These are phyloP conservation scores for Crypturellus undulatus DNA, from an alignment of 2,113 vertebrate genomes.

Conservation along the genomic window DNA sequence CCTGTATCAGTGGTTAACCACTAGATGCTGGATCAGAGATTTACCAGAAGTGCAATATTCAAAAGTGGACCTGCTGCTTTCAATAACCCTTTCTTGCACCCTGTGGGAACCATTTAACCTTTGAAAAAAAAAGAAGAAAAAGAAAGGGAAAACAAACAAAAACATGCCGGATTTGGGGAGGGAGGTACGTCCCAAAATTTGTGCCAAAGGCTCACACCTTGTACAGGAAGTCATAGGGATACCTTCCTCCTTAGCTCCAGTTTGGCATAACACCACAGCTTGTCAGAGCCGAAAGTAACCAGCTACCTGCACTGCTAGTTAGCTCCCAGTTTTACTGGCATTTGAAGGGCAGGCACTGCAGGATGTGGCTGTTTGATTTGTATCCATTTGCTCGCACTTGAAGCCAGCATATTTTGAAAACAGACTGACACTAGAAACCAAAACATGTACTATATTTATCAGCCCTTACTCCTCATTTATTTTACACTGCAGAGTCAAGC, in stretches of 20 bases:
- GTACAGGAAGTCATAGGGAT: not conserved
- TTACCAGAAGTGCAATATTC: constrained; percentile 82
- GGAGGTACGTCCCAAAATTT: not conserved
- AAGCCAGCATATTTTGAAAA: constrained; percentile 13
- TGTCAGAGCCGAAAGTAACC: not conserved
- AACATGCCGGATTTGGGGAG: not conserved
- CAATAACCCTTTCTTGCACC: constrained; percentile 76
- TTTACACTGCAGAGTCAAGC: constrained; percentile 1
- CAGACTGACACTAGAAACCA: not conserved
- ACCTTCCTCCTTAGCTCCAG: not conserved
- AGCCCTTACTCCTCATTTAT: not conserved
- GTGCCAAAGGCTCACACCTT: not conserved
- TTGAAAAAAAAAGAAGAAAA: not conserved
- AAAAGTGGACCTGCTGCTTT: constrained; percentile 73
- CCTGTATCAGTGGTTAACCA: constrained; percentile 84
- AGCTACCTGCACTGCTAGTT: not conserved
- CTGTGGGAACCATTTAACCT: constrained; percentile 75
- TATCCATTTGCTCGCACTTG: not conserved
- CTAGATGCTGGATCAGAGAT: constrained; percentile 80
- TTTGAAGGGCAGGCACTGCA: not conserved
- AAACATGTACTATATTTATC: not conserved
- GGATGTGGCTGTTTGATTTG: not conserved
- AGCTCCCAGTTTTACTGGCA: not conserved
- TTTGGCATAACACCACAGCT: not conserved
- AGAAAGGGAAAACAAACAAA: not conserved